phyloP scores from a whole-genome alignment of 1,140 invertebrate species.

The Bombus cullumanus region DNA sequence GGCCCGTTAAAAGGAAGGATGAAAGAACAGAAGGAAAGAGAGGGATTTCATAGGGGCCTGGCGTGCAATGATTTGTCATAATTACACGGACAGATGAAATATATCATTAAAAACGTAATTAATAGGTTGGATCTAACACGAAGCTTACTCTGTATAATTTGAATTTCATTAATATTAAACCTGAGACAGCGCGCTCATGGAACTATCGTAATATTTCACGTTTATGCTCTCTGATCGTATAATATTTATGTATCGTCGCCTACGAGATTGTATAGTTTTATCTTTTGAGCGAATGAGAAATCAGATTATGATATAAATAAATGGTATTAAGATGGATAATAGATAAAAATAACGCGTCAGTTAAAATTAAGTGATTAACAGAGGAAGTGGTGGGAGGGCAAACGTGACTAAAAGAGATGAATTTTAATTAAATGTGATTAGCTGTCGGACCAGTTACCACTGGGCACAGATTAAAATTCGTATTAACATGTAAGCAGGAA shows the following conservation, averaged over 20 bases:
- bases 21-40: not conserved
- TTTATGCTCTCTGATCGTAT: not conserved
- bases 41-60: not conserved
- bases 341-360: not conserved
- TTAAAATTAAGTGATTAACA: not conserved
- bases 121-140: not conserved
- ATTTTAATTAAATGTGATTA: not conserved
- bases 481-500: not conserved
- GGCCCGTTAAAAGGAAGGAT: not conserved
- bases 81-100: not conserved
- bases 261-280: not conserved
- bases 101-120: not conserved
- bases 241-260: not conserved
- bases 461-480: not conserved
- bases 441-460: too few species aligned
- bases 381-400: not conserved
- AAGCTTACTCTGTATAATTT: not conserved
- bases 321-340: not conserved
- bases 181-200: not conserved
- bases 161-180: not conserved
- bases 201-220: not conserved
- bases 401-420: not conserved
- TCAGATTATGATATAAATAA: not conserved
- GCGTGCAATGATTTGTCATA: not conserved
- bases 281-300: not conserved